Conservation (phyloP, 2,113 vertebrate species). For the Stegostoma tigrinum region DNA sequence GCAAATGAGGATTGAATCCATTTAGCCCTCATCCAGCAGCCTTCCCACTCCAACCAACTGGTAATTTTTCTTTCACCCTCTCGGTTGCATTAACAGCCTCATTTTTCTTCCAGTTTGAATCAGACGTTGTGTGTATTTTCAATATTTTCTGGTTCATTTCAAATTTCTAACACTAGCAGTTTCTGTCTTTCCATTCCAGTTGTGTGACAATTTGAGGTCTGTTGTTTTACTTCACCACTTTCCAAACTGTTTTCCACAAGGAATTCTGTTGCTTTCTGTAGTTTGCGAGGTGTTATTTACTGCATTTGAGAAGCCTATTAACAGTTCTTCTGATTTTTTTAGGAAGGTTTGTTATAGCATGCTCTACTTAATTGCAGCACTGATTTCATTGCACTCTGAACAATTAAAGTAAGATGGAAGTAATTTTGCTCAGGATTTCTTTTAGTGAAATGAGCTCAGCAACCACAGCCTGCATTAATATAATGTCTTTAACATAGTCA, state of each 20-base stretch:
- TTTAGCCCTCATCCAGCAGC: background rate
- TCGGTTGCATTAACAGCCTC: background rate
- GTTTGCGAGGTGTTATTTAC: background rate
- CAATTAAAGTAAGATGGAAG: background rate
- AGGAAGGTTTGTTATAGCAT: background rate
- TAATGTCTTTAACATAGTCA: background rate
- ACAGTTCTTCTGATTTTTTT: too few species aligned
- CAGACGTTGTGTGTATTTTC: background rate
- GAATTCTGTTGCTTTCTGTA: background rate
- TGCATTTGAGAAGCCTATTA: background rate
- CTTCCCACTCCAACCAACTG: background rate
- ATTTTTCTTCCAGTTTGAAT: background rate
- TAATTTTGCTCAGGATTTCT: background rate
- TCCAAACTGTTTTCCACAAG: background rate
- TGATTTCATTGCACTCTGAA: background rate
- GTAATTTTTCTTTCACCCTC: background rate
- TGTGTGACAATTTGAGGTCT: background rate
- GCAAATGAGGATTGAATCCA: background rate
- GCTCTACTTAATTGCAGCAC: background rate
- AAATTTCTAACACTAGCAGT: background rate
- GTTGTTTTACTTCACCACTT: background rate
- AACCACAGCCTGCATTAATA: background rate
- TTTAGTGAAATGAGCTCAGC: background rate
- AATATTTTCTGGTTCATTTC: background rate
- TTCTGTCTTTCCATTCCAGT: background rate